Percentiles rank a stretch among this genome's conserved stretches.
Conservation (phyloP, 2,113 vertebrate genomes). For the Maccullochella peelii region DNA sequence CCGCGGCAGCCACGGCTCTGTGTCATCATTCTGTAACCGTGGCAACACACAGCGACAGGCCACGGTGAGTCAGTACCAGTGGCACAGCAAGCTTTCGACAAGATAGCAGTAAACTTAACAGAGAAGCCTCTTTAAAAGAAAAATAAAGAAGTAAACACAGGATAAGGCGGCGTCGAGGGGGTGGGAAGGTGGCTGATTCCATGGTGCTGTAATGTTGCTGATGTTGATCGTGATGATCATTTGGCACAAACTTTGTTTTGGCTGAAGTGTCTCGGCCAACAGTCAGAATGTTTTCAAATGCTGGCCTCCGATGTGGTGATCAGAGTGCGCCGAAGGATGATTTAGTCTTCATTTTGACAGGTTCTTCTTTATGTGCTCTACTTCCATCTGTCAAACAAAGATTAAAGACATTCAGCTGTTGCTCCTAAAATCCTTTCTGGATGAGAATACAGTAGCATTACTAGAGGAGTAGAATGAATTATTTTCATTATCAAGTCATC, state of each 20-base stretch:
- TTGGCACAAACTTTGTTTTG: constrained; percentile 96
- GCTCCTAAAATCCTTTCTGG: background rate
- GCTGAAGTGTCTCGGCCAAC: constrained; percentile 82
- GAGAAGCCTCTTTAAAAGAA: constrained; percentile 57
- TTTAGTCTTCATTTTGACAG: constrained; percentile 91
- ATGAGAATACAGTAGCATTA: background rate
- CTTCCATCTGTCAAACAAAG: constrained; percentile 89
- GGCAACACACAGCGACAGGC: constrained; percentile 49
- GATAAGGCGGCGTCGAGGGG: constrained; percentile 62
- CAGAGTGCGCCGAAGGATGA: constrained; percentile 60
- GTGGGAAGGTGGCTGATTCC: constrained; percentile 41
- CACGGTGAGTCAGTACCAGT: constrained; percentile 59
- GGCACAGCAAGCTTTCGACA: constrained; percentile 42
- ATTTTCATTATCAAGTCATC: background rate
- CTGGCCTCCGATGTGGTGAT: constrained; percentile 74
- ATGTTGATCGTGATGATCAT: constrained; percentile 72
- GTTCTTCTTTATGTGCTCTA: constrained; percentile 97
- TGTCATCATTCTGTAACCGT: constrained; percentile 49
- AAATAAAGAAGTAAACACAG: constrained; percentile 62
- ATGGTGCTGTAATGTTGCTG: constrained; percentile 52
- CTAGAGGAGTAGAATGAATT: background rate
- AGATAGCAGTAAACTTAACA: constrained; percentile 64
- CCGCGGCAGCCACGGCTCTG: constrained; percentile 75
- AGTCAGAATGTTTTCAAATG: constrained; percentile 82
- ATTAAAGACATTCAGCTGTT: background rate